A percentile compares a stretch with the other conserved stretches of the same genome.
Evolutionary conservation across 2,113 vertebrate genomes (phyloP).

Genomic region (Lagopus muta): DNA sequence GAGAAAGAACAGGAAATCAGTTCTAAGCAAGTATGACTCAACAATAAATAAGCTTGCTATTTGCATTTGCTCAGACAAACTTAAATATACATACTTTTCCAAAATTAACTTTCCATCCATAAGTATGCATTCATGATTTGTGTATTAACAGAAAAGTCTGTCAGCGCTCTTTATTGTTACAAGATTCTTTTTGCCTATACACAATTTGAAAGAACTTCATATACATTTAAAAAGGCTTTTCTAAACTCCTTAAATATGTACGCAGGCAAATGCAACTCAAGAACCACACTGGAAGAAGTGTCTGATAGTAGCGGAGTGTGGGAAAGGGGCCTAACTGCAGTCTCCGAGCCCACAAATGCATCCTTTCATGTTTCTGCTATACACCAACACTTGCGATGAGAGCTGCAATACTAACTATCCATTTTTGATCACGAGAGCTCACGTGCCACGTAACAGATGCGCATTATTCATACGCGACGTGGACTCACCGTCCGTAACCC

Average conservation of each 20-base stretch:
- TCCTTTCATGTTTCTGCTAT: not conserved
- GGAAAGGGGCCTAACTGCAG: not conserved
- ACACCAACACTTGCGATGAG: no score
- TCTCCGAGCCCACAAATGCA: not conserved
- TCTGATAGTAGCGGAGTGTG: fast-evolving
- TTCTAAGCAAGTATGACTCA: not conserved
- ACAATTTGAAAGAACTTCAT: not conserved
- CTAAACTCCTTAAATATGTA: not conserved
- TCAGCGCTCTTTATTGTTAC: not conserved
- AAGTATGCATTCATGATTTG: not conserved
- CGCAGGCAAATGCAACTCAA: not conserved
- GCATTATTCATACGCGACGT: fast-evolving
- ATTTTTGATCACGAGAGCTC: not conserved
- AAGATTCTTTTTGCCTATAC: not conserved
- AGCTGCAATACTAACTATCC: no score
- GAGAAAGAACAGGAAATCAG: not conserved
- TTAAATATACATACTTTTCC: not conserved
- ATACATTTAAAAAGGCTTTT: not conserved
- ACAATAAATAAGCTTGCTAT: not conserved
- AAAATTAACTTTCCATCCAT: not conserved
- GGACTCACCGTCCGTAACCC: not conserved
- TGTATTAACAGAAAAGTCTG: not conserved
- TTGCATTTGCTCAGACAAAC: not conserved
- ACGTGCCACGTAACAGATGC: fast-evolving
- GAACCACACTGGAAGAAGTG: not conserved